Conservation (phyloP, 35 echinoderm and acorn worm genomes). For the Nesometra sesokonis region DNA sequence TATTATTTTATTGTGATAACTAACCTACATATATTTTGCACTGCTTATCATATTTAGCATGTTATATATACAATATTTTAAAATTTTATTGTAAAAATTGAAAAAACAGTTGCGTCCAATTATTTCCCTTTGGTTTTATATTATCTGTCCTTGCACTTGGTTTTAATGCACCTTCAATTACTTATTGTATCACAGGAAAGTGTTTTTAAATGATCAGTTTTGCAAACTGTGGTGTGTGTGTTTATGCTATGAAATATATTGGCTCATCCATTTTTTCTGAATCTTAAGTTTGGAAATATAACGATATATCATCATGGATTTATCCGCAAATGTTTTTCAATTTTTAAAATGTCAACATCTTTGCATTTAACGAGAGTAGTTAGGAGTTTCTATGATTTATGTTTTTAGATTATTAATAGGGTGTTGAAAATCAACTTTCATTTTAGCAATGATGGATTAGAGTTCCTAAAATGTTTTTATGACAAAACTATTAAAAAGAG, state of each 20-base stretch:
- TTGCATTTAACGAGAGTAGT: not conserved
- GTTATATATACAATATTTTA: too few species aligned
- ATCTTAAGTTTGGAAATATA: not conserved
- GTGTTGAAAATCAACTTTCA: not conserved
- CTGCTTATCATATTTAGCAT: too few species aligned
- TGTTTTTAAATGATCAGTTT: not conserved
- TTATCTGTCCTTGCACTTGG: too few species aligned
- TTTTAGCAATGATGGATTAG: not conserved
- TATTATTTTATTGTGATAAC: too few species aligned
- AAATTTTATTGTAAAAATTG: too few species aligned
- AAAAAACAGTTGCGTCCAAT: too few species aligned
- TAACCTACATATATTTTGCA: too few species aligned
- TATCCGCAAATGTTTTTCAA: not conserved
- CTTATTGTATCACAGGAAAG: not conserved
- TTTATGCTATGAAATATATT: not conserved
- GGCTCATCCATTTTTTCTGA: not conserved
- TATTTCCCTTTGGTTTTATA: too few species aligned
- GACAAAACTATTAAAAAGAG: too few species aligned
- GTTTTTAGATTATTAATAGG: not conserved
- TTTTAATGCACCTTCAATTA: not conserved
- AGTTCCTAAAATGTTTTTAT: not conserved
- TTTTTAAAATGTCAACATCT: not conserved
- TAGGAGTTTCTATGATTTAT: not conserved
- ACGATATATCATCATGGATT: not conserved
- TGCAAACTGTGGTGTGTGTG: not conserved